phyloP scores from a whole-genome alignment of 2,888 invertebrate species.

The Andrena bicolor region DNA sequence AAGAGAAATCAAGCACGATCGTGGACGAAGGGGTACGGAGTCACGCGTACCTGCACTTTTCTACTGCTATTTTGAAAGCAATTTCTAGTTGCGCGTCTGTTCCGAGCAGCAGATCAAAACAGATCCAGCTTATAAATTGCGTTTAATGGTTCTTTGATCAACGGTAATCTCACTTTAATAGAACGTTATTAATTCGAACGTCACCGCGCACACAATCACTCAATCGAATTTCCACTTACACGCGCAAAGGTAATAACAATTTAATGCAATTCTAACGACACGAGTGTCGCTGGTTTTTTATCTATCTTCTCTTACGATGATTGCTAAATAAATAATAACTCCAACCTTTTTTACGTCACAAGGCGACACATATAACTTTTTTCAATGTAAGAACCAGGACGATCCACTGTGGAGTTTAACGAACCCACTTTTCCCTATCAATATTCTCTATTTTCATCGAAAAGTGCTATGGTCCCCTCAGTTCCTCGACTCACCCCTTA shows the following conservation, averaged over 20 bases:
- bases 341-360: background rate
- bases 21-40: background rate
- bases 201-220: conserved; percentile 10
- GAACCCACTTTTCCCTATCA: too few species aligned
- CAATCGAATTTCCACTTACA: conserved; percentile 36
- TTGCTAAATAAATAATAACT: conserved; percentile 1
- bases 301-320: background rate
- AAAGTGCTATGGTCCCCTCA: too few species aligned
- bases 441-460: too few species aligned
- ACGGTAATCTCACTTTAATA: conserved; percentile 41
- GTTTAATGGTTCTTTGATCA: conserved; percentile 45
- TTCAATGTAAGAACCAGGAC: too few species aligned
- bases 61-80: background rate
- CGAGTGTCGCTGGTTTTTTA: background rate
- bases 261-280: conserved; percentile 34
- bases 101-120: conserved; percentile 4
- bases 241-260: conserved; percentile 24
- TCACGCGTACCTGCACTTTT: background rate
- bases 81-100: background rate
- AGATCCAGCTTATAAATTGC: conserved; percentile 34
- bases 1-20: background rate
- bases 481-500: too few species aligned
- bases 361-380: background rate
- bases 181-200: conserved; percentile 37
- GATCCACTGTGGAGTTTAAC: too few species aligned